Conservation (phyloP, 2,888 invertebrate genomes). For the Diarsia dahlii region DNA sequence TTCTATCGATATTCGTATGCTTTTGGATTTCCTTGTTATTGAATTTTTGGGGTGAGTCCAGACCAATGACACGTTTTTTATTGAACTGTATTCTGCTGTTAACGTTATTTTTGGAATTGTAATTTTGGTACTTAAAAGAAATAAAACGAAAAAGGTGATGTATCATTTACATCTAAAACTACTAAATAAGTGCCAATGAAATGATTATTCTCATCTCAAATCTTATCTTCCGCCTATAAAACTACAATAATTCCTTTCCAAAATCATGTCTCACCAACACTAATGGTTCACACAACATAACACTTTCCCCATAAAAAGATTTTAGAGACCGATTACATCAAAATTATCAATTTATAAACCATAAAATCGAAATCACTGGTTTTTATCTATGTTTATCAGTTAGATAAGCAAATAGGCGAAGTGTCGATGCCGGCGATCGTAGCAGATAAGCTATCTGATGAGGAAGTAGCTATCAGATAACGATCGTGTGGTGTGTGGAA, state of each 20-base stretch:
- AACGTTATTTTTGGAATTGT: neutral
- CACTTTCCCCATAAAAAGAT: slow-evolving; percentile 51
- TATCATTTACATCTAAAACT: neutral
- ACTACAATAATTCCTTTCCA: slow-evolving; percentile 19
- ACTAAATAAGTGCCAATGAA: neutral
- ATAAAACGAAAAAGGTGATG: neutral
- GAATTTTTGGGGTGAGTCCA: slow-evolving; percentile 42
- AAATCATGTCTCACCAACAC: slow-evolving; percentile 28
- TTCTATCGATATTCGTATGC: slow-evolving; percentile 73
- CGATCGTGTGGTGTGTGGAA: slow-evolving; percentile 51
- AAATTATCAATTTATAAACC: slow-evolving; percentile 58
- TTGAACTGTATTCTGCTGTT: neutral
- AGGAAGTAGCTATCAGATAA: slow-evolving; percentile 68
- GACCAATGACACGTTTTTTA: neutral
- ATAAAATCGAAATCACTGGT: slow-evolving; percentile 60
- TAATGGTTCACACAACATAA: slow-evolving; percentile 33
- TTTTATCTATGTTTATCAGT: slow-evolving; percentile 60
- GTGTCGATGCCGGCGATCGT: slow-evolving; percentile 68
- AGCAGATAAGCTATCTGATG: slow-evolving; percentile 70
- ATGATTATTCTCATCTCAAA: neutral
- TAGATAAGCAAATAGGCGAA: slow-evolving; percentile 69
- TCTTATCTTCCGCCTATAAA: slow-evolving; percentile 6
- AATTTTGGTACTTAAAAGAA: neutral
- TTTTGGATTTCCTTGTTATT: slow-evolving; percentile 67
- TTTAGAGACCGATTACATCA: slow-evolving; percentile 51